These are phyloP conservation scores for Polietes domitor DNA, from an alignment of 2,888 invertebrate species.

Conservation along the genomic window DNA sequence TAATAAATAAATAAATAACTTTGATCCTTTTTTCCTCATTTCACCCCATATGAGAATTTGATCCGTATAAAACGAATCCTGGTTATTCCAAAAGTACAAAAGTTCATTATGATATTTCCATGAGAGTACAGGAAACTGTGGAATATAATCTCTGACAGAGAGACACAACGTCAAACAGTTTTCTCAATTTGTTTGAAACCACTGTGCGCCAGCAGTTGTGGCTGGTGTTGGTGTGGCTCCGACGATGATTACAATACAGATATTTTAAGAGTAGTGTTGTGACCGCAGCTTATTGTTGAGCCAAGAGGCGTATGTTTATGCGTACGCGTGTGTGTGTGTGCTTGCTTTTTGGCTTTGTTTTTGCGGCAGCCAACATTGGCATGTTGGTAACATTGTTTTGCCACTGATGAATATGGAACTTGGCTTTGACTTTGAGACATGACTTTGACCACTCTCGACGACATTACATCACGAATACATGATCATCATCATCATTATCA, in stretches of 20 bases:
- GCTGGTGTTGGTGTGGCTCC: constrained; percentile 42
- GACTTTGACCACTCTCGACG: constrained; percentile 70
- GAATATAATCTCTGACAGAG: too few species aligned
- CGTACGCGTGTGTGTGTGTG: constrained; percentile 4
- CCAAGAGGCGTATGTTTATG: constrained; percentile 27
- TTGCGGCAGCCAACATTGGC: constrained; percentile 49
- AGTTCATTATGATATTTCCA: too few species aligned
- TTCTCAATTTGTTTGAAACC: too few species aligned
- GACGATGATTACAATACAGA: constrained; percentile 53
- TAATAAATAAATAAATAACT: too few species aligned
- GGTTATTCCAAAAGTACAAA: too few species aligned
- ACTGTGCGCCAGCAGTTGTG: not conserved
- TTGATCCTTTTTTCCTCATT: too few species aligned
- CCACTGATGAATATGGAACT: constrained; percentile 79
- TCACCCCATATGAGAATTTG: too few species aligned
- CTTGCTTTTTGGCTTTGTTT: constrained; percentile 42
- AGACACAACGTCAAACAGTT: too few species aligned
- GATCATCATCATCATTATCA: constrained; percentile 44
- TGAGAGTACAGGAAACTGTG: too few species aligned
- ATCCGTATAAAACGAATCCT: too few species aligned
- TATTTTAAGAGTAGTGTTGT: constrained; percentile 16
- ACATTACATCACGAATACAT: constrained; percentile 78
- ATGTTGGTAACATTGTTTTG: constrained; percentile 54
- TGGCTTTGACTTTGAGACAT: constrained; percentile 77
- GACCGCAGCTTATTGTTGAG: constrained; percentile 28